These are phyloP conservation scores for Gadopsis marmoratus DNA, from an alignment of 2,797 vertebrate species.

Conservation along the genomic window DNA sequence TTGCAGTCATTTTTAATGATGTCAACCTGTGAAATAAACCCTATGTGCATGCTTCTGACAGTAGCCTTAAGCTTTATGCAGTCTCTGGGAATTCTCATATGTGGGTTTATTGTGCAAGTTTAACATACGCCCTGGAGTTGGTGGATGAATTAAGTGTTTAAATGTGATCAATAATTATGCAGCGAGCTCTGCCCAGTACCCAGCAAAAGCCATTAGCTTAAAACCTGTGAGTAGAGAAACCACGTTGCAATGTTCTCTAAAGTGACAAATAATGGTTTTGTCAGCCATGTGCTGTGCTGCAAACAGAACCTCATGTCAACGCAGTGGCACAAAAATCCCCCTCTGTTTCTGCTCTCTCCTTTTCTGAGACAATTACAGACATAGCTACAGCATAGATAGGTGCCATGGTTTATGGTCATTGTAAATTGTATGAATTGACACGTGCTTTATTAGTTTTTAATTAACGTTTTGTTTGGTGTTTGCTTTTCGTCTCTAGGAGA, in stretches of 20 bases:
- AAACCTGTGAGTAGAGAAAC: constrained; percentile 10
- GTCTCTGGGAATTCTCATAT: constrained; percentile 20
- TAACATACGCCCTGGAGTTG: constrained; percentile 16
- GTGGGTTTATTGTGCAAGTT: constrained; percentile 28
- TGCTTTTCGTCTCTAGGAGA: constrained; percentile 79
- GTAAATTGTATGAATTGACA: not conserved
- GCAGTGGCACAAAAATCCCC: not conserved
- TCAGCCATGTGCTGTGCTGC: constrained; percentile 3
- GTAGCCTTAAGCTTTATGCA: constrained; percentile 27
- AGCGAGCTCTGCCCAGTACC: not conserved
- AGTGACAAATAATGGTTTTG: constrained; percentile 18
- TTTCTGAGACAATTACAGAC: constrained; percentile 7
- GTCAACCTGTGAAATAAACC: constrained; percentile 51
- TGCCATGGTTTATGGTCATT: not conserved
- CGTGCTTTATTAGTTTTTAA: constrained; percentile 2
- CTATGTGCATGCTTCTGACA: constrained; percentile 70
- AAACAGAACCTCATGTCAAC: constrained; percentile 12
- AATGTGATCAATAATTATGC: constrained; percentile 26
- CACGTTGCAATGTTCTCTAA: constrained; percentile 11
- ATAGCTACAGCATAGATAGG: not conserved
- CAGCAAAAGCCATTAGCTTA: constrained; percentile 14
- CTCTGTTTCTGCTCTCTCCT: constrained; percentile 6
- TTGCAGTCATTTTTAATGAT: constrained; percentile 70
- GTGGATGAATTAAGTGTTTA: constrained; percentile 23
- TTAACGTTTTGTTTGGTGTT: constrained; percentile 50